These are phyloP conservation scores for Lucifuga dentata DNA, from an alignment of 2,113 vertebrate genomes.

Conservation along the genomic window DNA sequence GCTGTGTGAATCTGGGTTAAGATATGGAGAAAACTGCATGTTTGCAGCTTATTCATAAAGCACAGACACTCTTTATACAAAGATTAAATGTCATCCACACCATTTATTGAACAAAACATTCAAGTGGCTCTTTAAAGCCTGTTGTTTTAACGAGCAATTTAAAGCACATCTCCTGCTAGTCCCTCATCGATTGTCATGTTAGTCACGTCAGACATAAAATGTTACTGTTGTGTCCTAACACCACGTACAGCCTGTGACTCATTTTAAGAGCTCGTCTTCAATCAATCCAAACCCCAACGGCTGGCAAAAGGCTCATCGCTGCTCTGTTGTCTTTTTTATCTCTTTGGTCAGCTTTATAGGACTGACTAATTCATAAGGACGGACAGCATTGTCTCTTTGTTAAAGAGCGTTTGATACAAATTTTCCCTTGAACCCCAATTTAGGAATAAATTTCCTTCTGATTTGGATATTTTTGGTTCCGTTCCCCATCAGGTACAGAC, in stretches of 20 bases:
- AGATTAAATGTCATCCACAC: constrained; percentile 36
- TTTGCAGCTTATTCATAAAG: constrained; percentile 12
- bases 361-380: neutral
- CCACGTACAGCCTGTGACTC: constrained; percentile 7
- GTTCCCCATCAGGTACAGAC: no score
- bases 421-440: no score
- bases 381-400: no score
- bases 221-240: constrained; percentile 42
- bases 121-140: constrained; percentile 52
- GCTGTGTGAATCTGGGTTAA: constrained; percentile 10
- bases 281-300: constrained; percentile 48
- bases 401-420: no score
- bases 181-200: constrained; percentile 53
- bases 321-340: constrained; percentile 17
- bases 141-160: constrained; percentile 60
- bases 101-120: constrained; percentile 33
- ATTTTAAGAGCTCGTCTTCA: constrained; percentile 57
- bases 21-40: neutral
- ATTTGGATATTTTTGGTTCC: no score
- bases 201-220: constrained; percentile 57
- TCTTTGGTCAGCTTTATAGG: constrained; percentile 36
- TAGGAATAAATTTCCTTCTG: neutral
- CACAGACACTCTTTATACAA: constrained; percentile 8
- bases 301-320: constrained; percentile 11
- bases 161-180: constrained; percentile 25